Evolutionary conservation across 2,797 vertebrate species (phyloP).

Genomic region (Champsocephalus gunnari): DNA sequence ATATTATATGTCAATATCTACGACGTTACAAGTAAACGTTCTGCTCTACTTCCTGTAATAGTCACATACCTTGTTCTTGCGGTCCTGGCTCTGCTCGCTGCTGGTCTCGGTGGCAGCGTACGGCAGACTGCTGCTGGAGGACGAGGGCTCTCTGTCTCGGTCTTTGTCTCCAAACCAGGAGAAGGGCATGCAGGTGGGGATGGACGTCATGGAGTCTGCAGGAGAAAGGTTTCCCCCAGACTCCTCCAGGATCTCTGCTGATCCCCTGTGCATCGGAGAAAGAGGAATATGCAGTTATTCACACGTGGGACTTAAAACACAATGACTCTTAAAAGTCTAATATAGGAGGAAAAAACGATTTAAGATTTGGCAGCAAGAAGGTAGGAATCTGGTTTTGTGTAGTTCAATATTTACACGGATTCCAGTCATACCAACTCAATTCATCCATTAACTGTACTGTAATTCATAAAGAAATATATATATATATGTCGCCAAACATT

Average conservation of each 20-base stretch:
- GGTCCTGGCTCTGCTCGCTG: conserved; percentile 87
- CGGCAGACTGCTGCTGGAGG: conserved; percentile 87
- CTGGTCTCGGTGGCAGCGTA: conserved; percentile 82
- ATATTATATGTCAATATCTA: not conserved
- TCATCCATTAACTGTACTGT: not conserved
- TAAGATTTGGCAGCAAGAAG: conserved; percentile 5
- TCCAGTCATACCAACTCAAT: not conserved
- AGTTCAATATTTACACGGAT: conserved; percentile 2
- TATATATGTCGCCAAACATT: too few relatives aligned
- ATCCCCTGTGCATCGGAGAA: conserved; percentile 82
- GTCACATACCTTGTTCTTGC: conserved; percentile 87
- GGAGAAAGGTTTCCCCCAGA: conserved; percentile 90
- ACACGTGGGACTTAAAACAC: not conserved
- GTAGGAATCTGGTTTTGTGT: not conserved
- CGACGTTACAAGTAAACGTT: too few relatives aligned
- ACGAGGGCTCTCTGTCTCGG: conserved; percentile 89
- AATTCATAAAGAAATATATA: not conserved
- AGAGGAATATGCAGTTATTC: not conserved
- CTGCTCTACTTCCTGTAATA: too few relatives aligned
- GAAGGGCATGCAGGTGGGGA: conserved; percentile 96
- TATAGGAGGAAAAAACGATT: not conserved
- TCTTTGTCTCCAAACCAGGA: conserved; percentile 95
- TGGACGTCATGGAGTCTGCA: conserved; percentile 91
- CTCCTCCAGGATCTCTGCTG: conserved; percentile 90
- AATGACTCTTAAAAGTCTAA: not conserved